Conservation (phyloP, 23 tunicate species). For the Aplidium turbinatum region DNA sequence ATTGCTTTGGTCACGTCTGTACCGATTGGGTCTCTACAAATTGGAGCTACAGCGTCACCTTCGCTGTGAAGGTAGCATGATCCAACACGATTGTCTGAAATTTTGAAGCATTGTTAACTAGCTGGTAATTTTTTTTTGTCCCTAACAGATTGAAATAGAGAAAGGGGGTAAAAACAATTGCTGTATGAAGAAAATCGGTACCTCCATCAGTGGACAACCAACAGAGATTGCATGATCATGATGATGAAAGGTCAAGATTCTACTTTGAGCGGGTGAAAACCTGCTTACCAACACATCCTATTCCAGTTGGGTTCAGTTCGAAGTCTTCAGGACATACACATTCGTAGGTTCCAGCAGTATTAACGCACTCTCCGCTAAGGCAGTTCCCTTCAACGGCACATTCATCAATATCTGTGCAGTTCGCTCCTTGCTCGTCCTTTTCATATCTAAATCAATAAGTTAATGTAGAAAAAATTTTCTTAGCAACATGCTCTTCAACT, state of each 20-base stretch:
- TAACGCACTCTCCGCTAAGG: constrained; percentile 87
- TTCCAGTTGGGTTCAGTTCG: constrained; percentile 72
- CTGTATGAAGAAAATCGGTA: too few relatives aligned
- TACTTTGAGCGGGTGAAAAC: too few relatives aligned
- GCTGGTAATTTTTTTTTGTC: too few relatives aligned
- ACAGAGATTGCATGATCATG: too few relatives aligned
- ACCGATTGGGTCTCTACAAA: constrained; percentile 77
- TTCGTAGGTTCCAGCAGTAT: constrained; percentile 76
- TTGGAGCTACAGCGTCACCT: constrained; percentile 71
- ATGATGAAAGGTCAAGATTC: too few relatives aligned
- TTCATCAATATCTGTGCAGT: constrained; percentile 94
- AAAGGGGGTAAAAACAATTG: too few relatives aligned
- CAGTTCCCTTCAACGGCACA: constrained; percentile 79
- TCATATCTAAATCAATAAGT: constrained; percentile 46
- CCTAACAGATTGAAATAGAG: too few relatives aligned
- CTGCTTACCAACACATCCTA: constrained; percentile 85
- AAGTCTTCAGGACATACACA: constrained; percentile 93
- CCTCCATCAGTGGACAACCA: too few relatives aligned
- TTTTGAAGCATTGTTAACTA: too few relatives aligned
- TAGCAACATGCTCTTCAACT: too few relatives aligned
- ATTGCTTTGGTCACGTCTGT: constrained; percentile 46
- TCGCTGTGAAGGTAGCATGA: constrained; percentile 65
- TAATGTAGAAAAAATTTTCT: too few relatives aligned
- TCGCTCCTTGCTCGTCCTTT: constrained; percentile 87
- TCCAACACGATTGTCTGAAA: constrained; percentile 74